These are phyloP conservation scores for Psittacus erithacus DNA, from an alignment of 2,113 vertebrate species.

Conservation along the genomic window DNA sequence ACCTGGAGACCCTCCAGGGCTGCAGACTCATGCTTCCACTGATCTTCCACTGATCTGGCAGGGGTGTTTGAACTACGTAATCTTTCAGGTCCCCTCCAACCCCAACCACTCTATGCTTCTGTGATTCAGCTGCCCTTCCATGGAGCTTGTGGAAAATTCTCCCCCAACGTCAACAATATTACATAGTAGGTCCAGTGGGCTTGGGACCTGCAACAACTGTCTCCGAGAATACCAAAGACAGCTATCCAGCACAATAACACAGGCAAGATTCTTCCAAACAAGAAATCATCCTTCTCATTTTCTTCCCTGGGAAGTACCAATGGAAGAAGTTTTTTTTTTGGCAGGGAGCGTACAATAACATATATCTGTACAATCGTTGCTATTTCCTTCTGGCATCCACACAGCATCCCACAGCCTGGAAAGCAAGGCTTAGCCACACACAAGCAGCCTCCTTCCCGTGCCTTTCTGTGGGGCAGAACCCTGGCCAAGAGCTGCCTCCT, in stretches of 20 bases:
- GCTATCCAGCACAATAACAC: neutral
- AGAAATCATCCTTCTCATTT: neutral
- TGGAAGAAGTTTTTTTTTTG: neutral
- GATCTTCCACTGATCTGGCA: neutral
- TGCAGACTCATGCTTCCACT: neutral
- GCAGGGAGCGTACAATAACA: neutral
- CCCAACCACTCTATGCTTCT: neutral
- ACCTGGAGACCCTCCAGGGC: neutral
- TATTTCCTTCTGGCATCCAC: neutral
- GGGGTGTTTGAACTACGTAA: neutral
- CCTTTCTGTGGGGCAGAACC: neutral
- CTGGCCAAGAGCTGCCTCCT: neutral
- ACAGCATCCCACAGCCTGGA: neutral
- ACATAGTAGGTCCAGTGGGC: accelerated
- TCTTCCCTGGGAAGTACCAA: neutral
- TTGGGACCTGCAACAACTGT: neutral
- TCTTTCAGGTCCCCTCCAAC: neutral
- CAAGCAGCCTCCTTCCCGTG: neutral
- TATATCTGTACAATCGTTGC: neutral
- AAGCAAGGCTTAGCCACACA: accelerated
- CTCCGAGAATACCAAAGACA: neutral
- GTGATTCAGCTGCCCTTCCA: neutral
- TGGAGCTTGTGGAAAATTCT: neutral
- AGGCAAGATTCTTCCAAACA: neutral
- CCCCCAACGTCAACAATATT: neutral